Base-by-base conservation (phyloP, 2,113 vertebrate genomes). In the Oncorhynchus masou region DNA sequence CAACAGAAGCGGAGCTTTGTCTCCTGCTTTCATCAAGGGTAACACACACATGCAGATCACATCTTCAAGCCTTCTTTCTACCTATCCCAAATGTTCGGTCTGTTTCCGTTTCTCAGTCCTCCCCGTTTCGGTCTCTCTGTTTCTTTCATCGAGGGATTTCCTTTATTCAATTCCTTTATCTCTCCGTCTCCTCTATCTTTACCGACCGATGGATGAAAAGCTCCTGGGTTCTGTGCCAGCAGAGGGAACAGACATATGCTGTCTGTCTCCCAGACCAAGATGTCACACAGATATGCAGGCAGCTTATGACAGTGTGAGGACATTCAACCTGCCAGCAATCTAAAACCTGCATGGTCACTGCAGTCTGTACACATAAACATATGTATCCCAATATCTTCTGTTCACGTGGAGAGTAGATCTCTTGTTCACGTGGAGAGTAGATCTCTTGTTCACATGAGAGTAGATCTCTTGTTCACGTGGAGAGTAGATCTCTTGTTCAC, bases 1-100 rank as follows among this genome's bases (percentile, higher is more conserved):
- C 89, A 93, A 94, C 93, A 91, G 83, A 90, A 90, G 88, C 75
- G 4, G 82, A 88, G 92, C 88, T 89, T 19, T 51, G 49, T 45
- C 39, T 45, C 51, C 51, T 89, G 88, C 88, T 87, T 91, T 91
- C 90, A 34, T 92, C 86, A 91, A 45, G 39, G 39, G 9, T 45
- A 45, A 45, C 39, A 9, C 39, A 39, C 8, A 39, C 39, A n/a
- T n/a, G 19, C 51, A 54, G 12, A 15, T 12, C 71, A 73, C 89
- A 86, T 90, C 89, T 82, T 87, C 82, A 73, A 85, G 87, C 87
- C 79, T 76, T 87, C 74, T 5, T 19, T 16, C 51, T 54, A 45
- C 74, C 78, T 48, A 39, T 83, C 70, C 71, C 77, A 79, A 69
- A 68, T 75, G 74, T 74, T 39, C 83, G 73, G 81, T 86, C 85